Conservation (phyloP, 2,888 invertebrate genomes). For the Hermodice carunculata region DNA sequence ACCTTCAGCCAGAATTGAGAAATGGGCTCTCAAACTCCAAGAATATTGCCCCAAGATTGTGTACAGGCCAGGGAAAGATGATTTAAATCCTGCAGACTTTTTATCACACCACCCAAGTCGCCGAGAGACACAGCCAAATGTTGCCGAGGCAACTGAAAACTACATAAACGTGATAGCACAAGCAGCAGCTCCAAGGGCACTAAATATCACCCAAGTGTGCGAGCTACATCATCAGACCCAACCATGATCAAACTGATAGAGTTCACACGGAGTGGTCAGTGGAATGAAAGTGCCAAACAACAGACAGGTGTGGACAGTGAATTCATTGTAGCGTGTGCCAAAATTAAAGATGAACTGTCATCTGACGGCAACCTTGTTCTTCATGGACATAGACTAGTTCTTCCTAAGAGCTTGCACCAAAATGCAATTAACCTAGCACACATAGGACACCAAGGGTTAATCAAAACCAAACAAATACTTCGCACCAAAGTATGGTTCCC, state of each 20-base stretch:
- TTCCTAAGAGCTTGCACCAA: slow-evolving; percentile 4
- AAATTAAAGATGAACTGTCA: slow-evolving; percentile 2
- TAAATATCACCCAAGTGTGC: too few species aligned
- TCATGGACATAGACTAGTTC: slow-evolving; percentile 3
- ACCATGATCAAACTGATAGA: too few species aligned
- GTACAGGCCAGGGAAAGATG: slow-evolving; percentile 37
- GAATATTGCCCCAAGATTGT: slow-evolving; percentile 29
- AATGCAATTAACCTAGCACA: slow-evolving; percentile 1
- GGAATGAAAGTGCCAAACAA: too few species aligned
- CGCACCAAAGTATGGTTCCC: slow-evolving; percentile 25
- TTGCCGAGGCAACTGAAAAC: too few species aligned
- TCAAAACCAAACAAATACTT: slow-evolving; percentile 13
- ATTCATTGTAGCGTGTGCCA: too few species aligned
- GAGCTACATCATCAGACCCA: too few species aligned
- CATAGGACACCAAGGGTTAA: slow-evolving; percentile 21
- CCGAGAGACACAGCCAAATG: too few species aligned
- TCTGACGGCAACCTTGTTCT: slow-evolving; percentile 7
- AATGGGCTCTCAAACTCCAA: slow-evolving; percentile 42
- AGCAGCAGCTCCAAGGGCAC: too few species aligned
- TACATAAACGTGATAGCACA: too few species aligned
- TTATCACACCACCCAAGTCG: too few species aligned
- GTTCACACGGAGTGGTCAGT: too few species aligned
- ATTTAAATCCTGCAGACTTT: slow-evolving; percentile 37
- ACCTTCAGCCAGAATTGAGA: slow-evolving; percentile 43
- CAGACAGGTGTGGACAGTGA: too few species aligned